Percentiles rank a stretch among this genome's conserved stretches.
Evolutionary conservation across 2,113 vertebrate species (phyloP).

Genomic region (Oryzias javanicus): DNA sequence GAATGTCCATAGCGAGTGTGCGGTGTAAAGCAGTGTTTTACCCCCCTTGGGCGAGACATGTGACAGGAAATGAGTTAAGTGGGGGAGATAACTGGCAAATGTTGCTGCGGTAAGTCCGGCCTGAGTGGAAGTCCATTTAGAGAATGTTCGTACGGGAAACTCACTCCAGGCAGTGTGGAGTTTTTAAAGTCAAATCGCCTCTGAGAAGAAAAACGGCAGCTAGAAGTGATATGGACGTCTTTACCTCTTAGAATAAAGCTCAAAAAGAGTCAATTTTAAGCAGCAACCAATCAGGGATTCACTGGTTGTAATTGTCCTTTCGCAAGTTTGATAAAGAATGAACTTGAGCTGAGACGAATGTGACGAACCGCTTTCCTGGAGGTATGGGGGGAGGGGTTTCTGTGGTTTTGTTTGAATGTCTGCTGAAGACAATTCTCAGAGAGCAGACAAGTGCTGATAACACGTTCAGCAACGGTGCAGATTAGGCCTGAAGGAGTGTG

Average conservation of each 20-base stretch:
- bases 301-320: no score
- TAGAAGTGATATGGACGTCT: slow-evolving; percentile 27
- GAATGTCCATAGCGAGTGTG: slow-evolving; percentile 1
- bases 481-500: slow-evolving; percentile 22
- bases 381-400: no score
- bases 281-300: no score
- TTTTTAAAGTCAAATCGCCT: slow-evolving; percentile 26
- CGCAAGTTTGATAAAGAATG: no score
- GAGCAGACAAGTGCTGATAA: slow-evolving; percentile 42
- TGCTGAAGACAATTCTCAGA: no score
- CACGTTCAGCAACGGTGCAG: slow-evolving; percentile 33
- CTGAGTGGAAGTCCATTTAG: slow-evolving; percentile 44
- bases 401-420: no score
- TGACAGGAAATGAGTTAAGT: slow-evolving; percentile 42
- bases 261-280: no score
- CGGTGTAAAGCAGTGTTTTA: slow-evolving; percentile 1
- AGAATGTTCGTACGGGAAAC: slow-evolving; percentile 29
- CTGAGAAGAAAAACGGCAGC: not conserved
- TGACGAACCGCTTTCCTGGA: no score
- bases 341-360: no score
- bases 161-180: slow-evolving; percentile 26
- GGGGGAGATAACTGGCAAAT: slow-evolving; percentile 15
- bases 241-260: not conserved
- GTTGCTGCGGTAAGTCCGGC: slow-evolving; percentile 13
- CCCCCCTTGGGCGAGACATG: slow-evolving; percentile 12